Percentiles rank a stretch among this genome's conserved stretches.
These are phyloP conservation scores for Betta splendens DNA, from an alignment of 2,797 vertebrate species.

Conservation along the genomic window DNA sequence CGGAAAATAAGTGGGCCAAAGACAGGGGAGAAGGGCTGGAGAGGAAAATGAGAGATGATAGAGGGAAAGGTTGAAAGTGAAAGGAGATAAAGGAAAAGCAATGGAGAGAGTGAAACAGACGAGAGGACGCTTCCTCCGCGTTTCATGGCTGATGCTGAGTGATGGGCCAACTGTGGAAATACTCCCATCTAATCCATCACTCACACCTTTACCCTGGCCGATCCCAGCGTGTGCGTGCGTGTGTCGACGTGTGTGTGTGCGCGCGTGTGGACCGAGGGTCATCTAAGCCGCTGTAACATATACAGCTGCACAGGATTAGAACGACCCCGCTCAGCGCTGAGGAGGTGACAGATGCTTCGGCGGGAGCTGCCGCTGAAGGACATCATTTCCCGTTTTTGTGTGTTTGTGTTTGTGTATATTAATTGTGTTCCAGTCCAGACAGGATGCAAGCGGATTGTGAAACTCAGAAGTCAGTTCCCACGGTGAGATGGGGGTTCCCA, in stretches of 20 bases:
- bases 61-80: constrained; percentile 54
- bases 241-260: constrained; percentile 10
- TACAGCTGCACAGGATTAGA: constrained; percentile 34
- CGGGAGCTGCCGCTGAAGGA: constrained; percentile 28
- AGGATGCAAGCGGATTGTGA: constrained; percentile 73
- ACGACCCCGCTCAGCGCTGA: constrained; percentile 10
- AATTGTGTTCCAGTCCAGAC: constrained; percentile 72
- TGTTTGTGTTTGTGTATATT: constrained; percentile 45
- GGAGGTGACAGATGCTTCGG: constrained; percentile 29
- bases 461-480: constrained; percentile 80
- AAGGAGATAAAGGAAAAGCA: constrained; percentile 46
- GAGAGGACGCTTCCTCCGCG: constrained; percentile 40
- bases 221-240: not conserved
- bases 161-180: constrained; percentile 57
- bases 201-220: constrained; percentile 65
- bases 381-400: constrained; percentile 7
- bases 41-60: constrained; percentile 63
- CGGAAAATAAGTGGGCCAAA: constrained; percentile 73
- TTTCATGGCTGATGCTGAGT: constrained; percentile 57
- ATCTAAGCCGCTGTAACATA: constrained; percentile 43
- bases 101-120: constrained; percentile 29
- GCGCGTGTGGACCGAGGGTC: constrained; percentile 11
- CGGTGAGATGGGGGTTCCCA: constrained; percentile 80
- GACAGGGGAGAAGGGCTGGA: constrained; percentile 42
- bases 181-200: constrained; percentile 66